Evolutionary conservation across 2,888 invertebrate species (phyloP).

Genomic region (Eulithis prunata): DNA sequence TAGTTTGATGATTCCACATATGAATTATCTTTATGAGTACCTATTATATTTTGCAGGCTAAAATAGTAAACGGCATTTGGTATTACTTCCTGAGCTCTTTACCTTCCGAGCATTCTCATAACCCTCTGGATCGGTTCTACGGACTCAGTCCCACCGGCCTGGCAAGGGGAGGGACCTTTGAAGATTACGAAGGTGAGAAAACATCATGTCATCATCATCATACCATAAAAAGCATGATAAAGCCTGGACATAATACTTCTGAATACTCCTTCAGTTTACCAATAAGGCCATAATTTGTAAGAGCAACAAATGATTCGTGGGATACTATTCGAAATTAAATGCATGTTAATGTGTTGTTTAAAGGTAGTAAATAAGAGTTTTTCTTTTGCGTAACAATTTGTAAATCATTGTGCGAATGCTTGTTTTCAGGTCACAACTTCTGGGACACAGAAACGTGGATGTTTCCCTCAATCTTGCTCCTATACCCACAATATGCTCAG

Average conservation of each 20-base stretch:
- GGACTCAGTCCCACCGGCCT: slow-evolving; percentile 85
- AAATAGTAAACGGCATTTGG: slow-evolving; percentile 83
- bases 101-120: slow-evolving; percentile 77
- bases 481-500: slow-evolving; percentile 78
- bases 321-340: no score
- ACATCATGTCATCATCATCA: no score
- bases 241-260: no score
- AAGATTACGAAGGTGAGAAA: slow-evolving; percentile 76
- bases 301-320: no score
- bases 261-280: no score
- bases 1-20: no score
- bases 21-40: no score
- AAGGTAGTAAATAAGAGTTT: no score
- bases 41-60: slow-evolving; percentile 63
- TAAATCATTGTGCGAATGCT: not conserved
- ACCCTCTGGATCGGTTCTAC: slow-evolving; percentile 72
- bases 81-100: slow-evolving; percentile 84
- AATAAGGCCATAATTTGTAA: no score
- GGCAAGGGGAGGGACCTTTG: slow-evolving; percentile 78
- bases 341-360: no score
- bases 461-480: slow-evolving; percentile 81
- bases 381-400: no score
- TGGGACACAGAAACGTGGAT: slow-evolving; percentile 88
- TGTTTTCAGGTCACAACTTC: slow-evolving; percentile 82
- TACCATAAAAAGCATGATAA: no score